Evolutionary conservation across 2,888 invertebrate genomes (phyloP), one percentile per base, ranked within the genome.

Genomic region (Ypsolopha sequella): DNA sequence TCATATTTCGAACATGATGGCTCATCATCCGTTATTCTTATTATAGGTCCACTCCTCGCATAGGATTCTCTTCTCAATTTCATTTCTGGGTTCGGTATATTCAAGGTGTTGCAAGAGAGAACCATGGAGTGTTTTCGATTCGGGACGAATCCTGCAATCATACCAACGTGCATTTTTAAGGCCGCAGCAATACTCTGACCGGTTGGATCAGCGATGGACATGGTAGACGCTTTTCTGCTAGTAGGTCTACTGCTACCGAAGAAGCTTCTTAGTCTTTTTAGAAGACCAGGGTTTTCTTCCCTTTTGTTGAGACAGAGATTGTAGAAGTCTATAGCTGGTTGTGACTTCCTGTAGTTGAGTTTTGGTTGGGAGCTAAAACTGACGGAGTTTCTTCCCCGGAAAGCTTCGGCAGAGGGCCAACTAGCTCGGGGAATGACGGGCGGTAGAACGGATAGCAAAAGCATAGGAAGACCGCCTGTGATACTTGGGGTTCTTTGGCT

Each of bases 391-490:
- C 90, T 70, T 0, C 89, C 88, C 53, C 89, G 82, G 71, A 85
- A 89, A 45, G 88, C 89, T 62, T 92, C 91, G 0, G 92, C 90
- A 9, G 92, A 92, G 0, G 93, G 93, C 93, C 93, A 93, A 70
- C 92, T 92, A 6, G 93, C 93, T 43, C 93, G 86, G 0, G 93
- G 93, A 51, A 93, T 93, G 50, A 93, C 92, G 1, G 93, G 92
- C 0, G 93, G 93, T 0, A 93, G 78, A 7, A 93, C 92, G 13
- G 92, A 92, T 2, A 93, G 88, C 36, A 93, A 75, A 7, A 93
- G 80, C 76, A 92, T 88, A 0, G 93, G 93, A 24, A 92, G 76
- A 13, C 92, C 92, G 10, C 92, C 92, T 35, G 89, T 89, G 53
- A 92, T 88, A 66, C 92, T 92, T 0, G 91, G 91, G 7, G 92